Evolutionary conservation across 2,113 vertebrate genomes (phyloP).

Genomic region (rat (Rattus norvegicus)): DNA sequence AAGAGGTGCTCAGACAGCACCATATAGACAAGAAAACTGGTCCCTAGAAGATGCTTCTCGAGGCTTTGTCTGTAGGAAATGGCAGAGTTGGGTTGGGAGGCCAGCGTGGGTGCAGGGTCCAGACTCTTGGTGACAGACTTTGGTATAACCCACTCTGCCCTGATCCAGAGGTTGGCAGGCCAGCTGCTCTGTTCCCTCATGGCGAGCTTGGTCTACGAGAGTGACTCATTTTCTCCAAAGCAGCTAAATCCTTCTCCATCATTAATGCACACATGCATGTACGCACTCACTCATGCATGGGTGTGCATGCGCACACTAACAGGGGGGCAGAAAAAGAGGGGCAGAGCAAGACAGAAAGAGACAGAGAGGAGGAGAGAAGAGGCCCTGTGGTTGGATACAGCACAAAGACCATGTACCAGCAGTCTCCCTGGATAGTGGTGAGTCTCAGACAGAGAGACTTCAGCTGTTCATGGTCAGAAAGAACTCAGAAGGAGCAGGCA

Average conservation of each 20-base stretch:
- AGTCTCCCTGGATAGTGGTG: background rate
- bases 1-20: background rate
- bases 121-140: rapidly evolving
- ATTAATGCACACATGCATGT: background rate
- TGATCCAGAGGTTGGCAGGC: background rate
- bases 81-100: background rate
- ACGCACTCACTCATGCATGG: background rate
- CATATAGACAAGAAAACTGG: background rate
- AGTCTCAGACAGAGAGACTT: background rate
- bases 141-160: background rate
- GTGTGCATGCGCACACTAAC: background rate
- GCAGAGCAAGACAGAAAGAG: background rate
- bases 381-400: background rate
- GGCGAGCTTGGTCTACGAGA: background rate
- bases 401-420: background rate
- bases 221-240: background rate
- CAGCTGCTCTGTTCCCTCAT: background rate
- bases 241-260: background rate
- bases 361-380: background rate
- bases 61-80: background rate
- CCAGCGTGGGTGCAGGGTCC: background rate
- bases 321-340: background rate
- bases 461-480: background rate
- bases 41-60: background rate
- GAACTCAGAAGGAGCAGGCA: too few relatives aligned